phyloP scores from a whole-genome alignment of 2,888 invertebrate species.

The Diloba caeruleocephala region DNA sequence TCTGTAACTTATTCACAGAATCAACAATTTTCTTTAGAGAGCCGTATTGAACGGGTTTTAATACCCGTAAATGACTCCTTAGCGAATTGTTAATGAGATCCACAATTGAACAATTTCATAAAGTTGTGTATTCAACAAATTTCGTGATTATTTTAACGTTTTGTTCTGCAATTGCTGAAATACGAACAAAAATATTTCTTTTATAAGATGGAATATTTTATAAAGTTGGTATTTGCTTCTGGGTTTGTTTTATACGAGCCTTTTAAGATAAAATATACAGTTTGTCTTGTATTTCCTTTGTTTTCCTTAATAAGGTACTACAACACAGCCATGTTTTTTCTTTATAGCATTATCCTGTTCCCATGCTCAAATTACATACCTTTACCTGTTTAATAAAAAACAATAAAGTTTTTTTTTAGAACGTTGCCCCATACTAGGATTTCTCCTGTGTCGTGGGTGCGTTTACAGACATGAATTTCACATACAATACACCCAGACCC shows the following conservation, averaged over 20 bases:
- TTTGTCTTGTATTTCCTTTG: neutral
- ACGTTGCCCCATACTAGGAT: too few species aligned
- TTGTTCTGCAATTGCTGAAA: neutral
- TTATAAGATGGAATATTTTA: neutral
- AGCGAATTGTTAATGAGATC: constrained; percentile 21
- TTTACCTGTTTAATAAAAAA: too few species aligned
- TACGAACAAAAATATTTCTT: constrained; percentile 10
- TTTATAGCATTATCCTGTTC: neutral
- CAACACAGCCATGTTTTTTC: neutral
- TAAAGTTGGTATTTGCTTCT: neutral
- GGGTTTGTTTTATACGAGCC: neutral
- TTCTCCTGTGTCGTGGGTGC: too few species aligned
- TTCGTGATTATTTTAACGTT: constrained; percentile 23
- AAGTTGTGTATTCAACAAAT: constrained; percentile 11
- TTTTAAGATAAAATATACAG: too few species aligned
- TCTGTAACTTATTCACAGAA: constrained; percentile 11
- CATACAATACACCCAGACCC: too few species aligned
- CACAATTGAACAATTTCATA: constrained; percentile 4
- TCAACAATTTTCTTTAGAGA: constrained; percentile 3
- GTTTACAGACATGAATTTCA: too few species aligned
- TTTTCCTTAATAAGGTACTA: neutral
- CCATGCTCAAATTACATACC: neutral
- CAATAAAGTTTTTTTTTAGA: too few species aligned
- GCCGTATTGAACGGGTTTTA: constrained; percentile 1
- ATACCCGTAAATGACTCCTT: constrained; percentile 15